Base-by-base conservation (phyloP, 2,797 vertebrate species). In the Sebastolobus altivelis region DNA sequence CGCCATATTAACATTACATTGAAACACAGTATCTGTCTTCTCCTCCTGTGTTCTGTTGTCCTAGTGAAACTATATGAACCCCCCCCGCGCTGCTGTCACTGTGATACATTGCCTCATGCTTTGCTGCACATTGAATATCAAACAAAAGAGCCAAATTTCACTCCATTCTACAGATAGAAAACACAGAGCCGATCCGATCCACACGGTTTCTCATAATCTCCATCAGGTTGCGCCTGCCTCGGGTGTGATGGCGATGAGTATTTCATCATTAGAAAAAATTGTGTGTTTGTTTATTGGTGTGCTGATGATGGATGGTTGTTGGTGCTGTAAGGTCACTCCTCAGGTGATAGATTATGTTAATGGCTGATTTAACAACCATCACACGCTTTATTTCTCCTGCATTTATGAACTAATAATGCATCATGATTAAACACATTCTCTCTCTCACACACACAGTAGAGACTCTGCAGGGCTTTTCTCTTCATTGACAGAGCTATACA, bases 301-400 rank as follows among this genome's bases (percentile, higher is more conserved):
- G 66, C 80, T 56, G 77, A 40, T 85, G 89, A 92, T 77, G 82
- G 87, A 91, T 83, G 12, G 62, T 70, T 43, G 69, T 72, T 56
- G 1, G 6, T 58, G 76, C 67, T 2, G 68, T 1, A 8, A 31
- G 77, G 80, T 83, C 82, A 81, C 75, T 82, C 83, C 81, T 78
- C 60, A 81, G 81, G 75, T 89, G 80, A 91, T 81, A 61, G 62
- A 90, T 88, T 74, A 83, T 84, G 72, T 70, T 84, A 85, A 88
- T 87, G 73, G 35, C 0, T 83, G 82, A 77, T 85, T 86, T 80
- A 77, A 90, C 79, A 87, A 46, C 37, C 14, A 74, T 88, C 72
- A 81, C 81, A 69, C 1, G 31, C 58, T 63, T 83, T 75, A 72
- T 88, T 89, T 86, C 35, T 84, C 72, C 75, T 31, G 62, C 79